Evolutionary conservation across 2,113 vertebrate species (phyloP).

Genomic region (Cebus imitator): DNA sequence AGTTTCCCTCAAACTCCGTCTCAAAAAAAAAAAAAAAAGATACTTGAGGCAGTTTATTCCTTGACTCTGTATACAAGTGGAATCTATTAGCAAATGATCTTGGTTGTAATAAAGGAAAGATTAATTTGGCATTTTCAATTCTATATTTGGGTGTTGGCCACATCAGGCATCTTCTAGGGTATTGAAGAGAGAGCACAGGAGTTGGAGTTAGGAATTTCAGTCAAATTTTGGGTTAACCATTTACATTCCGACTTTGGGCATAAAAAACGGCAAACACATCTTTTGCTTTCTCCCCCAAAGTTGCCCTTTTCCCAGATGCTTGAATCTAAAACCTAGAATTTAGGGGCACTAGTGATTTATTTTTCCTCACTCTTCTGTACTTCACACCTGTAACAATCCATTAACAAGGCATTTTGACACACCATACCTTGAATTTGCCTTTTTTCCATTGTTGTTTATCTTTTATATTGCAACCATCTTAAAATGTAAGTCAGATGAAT

Average conservation of each 20-base stretch:
- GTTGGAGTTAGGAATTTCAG: background rate
- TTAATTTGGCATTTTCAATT: slow-evolving; percentile 19
- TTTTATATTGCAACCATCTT: background rate
- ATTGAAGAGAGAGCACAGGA: background rate
- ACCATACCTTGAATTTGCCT: background rate
- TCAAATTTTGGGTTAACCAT: slow-evolving; percentile 6
- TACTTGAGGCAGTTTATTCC: background rate
- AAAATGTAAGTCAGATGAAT: background rate
- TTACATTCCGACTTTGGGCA: background rate
- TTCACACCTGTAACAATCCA: background rate
- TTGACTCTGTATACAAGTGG: background rate
- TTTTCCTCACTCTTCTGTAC: background rate
- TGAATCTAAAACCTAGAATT: background rate
- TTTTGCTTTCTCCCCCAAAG: background rate
- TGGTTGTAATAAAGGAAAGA: background rate
- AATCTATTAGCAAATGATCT: background rate
- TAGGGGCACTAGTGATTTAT: background rate
- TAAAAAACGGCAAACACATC: background rate
- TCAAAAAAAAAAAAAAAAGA: too few relatives aligned
- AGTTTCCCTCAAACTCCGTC: too few relatives aligned
- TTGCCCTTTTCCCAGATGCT: background rate
- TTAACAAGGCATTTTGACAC: background rate
- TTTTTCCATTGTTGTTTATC: background rate
- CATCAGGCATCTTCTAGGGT: background rate
- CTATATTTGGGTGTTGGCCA: background rate